A percentile compares a stretch with the other conserved stretches of the same genome.
Conservation (phyloP, 2,797 vertebrate species). For the Hydrophis major region DNA sequence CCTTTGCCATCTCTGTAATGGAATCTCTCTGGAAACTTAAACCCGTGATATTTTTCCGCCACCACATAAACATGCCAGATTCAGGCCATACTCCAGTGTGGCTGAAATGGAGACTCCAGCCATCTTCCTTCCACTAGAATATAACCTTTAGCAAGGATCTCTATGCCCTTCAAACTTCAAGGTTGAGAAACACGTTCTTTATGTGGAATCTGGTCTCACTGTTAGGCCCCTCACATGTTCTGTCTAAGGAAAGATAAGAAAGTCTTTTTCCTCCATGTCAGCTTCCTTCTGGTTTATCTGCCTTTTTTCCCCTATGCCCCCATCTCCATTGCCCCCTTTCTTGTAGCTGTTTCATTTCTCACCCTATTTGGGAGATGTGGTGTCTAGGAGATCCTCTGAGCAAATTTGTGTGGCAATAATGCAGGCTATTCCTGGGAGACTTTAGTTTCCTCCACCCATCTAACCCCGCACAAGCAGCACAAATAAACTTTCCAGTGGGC, state of each 20-base stretch:
- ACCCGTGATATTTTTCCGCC: neutral
- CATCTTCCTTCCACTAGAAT: neutral
- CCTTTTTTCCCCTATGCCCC: neutral
- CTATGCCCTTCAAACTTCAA: neutral
- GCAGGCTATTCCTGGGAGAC: neutral
- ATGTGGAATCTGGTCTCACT: neutral
- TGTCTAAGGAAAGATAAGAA: neutral
- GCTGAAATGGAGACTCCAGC: slow-evolving; percentile 40
- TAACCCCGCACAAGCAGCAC: no score
- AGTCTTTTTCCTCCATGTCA: neutral
- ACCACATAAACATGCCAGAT: neutral
- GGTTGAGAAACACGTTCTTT: neutral
- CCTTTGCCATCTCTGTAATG: neutral
- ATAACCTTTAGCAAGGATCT: neutral
- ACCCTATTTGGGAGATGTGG: neutral
- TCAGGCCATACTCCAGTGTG: neutral
- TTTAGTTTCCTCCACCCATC: neutral
- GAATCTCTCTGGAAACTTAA: neutral
- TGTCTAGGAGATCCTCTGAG: neutral
- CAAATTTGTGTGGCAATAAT: neutral
- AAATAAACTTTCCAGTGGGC: neutral
- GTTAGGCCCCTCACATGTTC: no score
- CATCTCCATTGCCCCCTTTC: neutral
- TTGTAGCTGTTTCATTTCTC: no score
- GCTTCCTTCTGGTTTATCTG: neutral